A percentile compares a stretch with the other conserved stretches of the same genome.
Conservation (phyloP, 2,797 vertebrate species). For the Dipus sagitta region DNA sequence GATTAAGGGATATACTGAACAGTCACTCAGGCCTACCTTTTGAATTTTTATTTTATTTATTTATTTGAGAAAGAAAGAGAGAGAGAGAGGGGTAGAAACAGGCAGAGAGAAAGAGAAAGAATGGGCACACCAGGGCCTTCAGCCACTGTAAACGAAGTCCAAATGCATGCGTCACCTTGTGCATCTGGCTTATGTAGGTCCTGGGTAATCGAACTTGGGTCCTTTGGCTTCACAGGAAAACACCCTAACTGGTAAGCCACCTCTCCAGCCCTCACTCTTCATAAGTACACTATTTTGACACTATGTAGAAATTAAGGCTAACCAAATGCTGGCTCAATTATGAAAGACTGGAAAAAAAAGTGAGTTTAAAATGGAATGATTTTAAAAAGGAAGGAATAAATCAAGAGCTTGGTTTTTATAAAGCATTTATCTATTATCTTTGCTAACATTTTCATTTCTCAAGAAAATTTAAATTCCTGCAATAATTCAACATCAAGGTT, state of each 20-base stretch:
- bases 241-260: too few species aligned
- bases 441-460: conserved; percentile 6
- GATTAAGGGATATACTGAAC: neutral
- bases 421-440: neutral
- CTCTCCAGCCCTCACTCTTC: neutral
- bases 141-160: too few species aligned
- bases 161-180: too few species aligned
- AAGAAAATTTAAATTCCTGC: neutral
- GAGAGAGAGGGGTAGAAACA: too few species aligned
- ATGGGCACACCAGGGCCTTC: too few species aligned
- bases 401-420: neutral
- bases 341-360: neutral
- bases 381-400: neutral
- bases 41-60: too few species aligned
- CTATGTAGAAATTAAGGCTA: conserved; percentile 37
- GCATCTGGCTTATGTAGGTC: too few species aligned
- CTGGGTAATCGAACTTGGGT: too few species aligned
- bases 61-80: too few species aligned
- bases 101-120: too few species aligned
- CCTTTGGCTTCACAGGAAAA: too few species aligned
- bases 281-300: neutral
- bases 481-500: neutral
- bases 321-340: conserved; percentile 23
- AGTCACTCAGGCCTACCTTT: neutral
- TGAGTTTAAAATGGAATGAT: conserved; percentile 25